Evolutionary conservation across 2,888 invertebrate genomes (phyloP).

Genomic region (Platycnemis pennipes): DNA sequence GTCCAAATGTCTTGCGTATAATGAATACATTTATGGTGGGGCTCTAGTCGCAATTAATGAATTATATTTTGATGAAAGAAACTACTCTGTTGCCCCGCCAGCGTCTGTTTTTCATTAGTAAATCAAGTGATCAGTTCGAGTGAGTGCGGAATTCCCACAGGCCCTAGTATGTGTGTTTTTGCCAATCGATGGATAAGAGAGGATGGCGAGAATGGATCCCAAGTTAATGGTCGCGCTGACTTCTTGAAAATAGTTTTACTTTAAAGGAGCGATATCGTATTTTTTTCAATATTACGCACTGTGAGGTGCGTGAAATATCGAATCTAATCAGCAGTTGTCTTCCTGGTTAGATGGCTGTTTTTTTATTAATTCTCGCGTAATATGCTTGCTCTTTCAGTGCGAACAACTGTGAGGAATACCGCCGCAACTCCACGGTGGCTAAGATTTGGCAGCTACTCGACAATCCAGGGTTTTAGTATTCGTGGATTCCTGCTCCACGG

Average conservation of each 20-base stretch:
- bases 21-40: no score
- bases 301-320: no score
- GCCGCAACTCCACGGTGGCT: not conserved
- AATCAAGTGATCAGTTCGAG: no score
- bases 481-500: no score
- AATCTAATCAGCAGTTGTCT: not conserved
- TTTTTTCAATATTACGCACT: not conserved
- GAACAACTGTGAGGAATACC: not conserved
- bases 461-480: not conserved
- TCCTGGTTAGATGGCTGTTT: not conserved
- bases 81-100: no score
- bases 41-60: no score
- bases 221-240: not conserved
- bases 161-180: no score
- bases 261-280: no score
- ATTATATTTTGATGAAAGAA: no score
- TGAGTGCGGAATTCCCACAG: no score
- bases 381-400: not conserved
- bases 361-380: not conserved
- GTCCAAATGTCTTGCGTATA: no score
- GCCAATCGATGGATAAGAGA: not conserved
- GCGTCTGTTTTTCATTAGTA: no score
- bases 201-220: not conserved
- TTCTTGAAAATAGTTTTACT: not conserved
- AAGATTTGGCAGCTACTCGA: conserved; percentile 1